phyloP scores from a whole-genome alignment of 2,113 vertebrate species.

The Percopsis transmontana region DNA sequence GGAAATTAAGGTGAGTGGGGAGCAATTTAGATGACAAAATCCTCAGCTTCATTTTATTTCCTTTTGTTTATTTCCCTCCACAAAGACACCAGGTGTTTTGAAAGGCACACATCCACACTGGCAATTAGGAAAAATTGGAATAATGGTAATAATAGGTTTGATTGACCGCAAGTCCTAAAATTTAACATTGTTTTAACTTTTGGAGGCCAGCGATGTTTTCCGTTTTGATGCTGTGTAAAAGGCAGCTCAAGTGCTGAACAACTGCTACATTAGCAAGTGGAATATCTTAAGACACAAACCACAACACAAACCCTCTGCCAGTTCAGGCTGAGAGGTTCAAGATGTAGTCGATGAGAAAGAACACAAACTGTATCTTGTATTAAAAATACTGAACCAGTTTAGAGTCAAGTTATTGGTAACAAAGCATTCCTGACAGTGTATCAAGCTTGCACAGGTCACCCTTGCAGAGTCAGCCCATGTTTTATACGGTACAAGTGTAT shows the following conservation, averaged over 20 bases:
- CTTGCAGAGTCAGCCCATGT: too few relatives aligned
- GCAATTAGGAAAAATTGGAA: conserved; percentile 36
- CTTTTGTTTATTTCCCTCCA: background rate
- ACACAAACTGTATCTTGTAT: background rate
- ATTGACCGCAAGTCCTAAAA: conserved; percentile 40
- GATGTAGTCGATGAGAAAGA: background rate
- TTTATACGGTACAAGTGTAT: background rate
- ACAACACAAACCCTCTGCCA: background rate
- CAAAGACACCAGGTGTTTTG: conserved; percentile 22
- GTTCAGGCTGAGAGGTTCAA: conserved; percentile 7
- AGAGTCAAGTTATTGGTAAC: background rate
- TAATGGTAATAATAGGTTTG: conserved; percentile 32
- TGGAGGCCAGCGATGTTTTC: conserved; percentile 37
- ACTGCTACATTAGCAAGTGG: conserved; percentile 6
- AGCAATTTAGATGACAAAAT: conserved; percentile 6
- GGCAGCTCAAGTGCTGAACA: conserved; percentile 9
- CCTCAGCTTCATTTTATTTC: conserved; percentile 22
- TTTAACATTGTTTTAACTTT: conserved; percentile 31
- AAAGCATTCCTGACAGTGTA: background rate
- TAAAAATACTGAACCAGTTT: background rate
- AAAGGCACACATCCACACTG: conserved; percentile 42
- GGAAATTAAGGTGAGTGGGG: conserved; percentile 4
- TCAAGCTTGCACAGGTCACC: background rate
- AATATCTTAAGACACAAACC: conserved; percentile 17
- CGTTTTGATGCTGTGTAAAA: background rate